phyloP scores from a whole-genome alignment of 2,797 vertebrate genomes.

The Esox lucius region DNA sequence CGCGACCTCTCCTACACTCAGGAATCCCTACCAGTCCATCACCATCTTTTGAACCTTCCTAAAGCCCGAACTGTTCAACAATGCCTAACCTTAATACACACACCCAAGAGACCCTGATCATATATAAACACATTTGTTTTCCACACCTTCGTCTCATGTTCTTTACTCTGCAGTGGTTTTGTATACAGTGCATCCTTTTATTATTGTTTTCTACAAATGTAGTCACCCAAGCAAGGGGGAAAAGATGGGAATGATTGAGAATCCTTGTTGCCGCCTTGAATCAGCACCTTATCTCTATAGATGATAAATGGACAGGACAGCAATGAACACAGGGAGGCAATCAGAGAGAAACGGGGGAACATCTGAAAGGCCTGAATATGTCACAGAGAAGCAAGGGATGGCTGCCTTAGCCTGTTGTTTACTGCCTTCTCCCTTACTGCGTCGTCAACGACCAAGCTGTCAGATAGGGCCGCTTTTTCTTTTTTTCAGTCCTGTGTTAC shows the following conservation, averaged over 20 bases:
- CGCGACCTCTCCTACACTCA: too few relatives aligned
- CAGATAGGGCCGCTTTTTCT: conserved; percentile 4
- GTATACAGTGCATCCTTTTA: too few relatives aligned
- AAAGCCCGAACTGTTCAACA: too few relatives aligned
- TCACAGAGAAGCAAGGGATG: conserved; percentile 51
- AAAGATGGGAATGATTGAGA: conserved; percentile 49
- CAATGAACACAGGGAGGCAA: conserved; percentile 46
- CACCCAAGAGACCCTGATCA: too few relatives aligned
- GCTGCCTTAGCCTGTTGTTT: conserved; percentile 46
- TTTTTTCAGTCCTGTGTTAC: background rate
- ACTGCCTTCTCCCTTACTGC: conserved; percentile 36
- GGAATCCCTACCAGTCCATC: too few relatives aligned
- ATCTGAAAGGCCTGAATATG: conserved; percentile 63
- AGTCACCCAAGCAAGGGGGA: background rate
- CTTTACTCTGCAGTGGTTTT: too few relatives aligned
- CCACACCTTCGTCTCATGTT: too few relatives aligned
- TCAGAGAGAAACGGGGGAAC: conserved; percentile 52
- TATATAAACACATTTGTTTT: too few relatives aligned
- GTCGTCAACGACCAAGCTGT: conserved; percentile 51
- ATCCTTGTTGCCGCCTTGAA: conserved; percentile 46
- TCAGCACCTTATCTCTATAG: conserved; percentile 48
- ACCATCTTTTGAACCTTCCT: too few relatives aligned
- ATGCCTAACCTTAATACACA: too few relatives aligned
- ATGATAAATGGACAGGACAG: conserved; percentile 48
- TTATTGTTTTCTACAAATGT: too few relatives aligned